Conservation (phyloP, 2,888 invertebrate species). For the Muscina levida region DNA sequence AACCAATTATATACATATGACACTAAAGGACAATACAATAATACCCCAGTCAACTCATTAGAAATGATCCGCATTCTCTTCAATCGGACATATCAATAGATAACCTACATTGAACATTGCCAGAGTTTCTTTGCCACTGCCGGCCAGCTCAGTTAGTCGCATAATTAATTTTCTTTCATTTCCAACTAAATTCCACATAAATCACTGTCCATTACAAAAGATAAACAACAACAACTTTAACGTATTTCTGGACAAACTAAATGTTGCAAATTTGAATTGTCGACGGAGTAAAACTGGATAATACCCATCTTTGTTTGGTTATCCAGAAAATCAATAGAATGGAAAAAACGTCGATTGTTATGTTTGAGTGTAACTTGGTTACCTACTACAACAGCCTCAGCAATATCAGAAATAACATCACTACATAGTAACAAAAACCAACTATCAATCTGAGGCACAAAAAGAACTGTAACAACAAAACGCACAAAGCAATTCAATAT, state of each 20-base stretch:
- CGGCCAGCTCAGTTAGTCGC: too few species aligned
- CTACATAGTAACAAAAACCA: constrained; percentile 12
- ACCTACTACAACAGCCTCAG: constrained; percentile 2
- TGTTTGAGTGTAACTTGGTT: constrained; percentile 42
- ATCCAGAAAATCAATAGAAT: constrained; percentile 36
- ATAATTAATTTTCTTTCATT: neutral
- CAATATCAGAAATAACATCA: constrained; percentile 8
- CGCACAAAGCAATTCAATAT: constrained; percentile 35
- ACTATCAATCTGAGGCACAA: neutral
- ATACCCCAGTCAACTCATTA: too few species aligned
- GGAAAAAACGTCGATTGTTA: constrained; percentile 24
- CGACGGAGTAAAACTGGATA: neutral
- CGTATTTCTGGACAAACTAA: neutral
- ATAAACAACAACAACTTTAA: constrained; percentile 15
- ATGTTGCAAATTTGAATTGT: neutral
- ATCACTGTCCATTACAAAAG: constrained; percentile 1
- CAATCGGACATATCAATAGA: too few species aligned
- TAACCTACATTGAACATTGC: too few species aligned
- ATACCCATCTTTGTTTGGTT: too few species aligned
- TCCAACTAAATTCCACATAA: neutral
- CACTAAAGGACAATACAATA: too few species aligned
- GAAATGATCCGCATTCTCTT: too few species aligned
- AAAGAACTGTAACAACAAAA: constrained; percentile 1
- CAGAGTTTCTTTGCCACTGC: too few species aligned
- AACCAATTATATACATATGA: too few species aligned